A percentile compares a stretch with the other conserved stretches of the same genome.
phyloP scores from a whole-genome alignment of 2,888 invertebrate species.

The Steinernema carpocapsae region DNA sequence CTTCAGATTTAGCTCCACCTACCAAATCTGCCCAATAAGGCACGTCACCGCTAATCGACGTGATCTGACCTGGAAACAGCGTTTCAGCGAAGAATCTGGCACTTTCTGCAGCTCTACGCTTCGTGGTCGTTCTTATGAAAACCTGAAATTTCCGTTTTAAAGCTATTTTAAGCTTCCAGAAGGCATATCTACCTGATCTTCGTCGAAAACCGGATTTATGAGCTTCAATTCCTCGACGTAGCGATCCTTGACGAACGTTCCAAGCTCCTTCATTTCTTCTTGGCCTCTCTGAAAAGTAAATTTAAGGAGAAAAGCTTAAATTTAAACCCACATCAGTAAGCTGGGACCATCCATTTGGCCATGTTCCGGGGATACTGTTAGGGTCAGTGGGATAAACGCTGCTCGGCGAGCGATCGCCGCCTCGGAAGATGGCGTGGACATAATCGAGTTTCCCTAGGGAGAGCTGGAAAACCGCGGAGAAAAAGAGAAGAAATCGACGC shows the following conservation, averaged over 20 bases:
- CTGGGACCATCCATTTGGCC: slow-evolving; percentile 16
- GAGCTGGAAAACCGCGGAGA: not conserved
- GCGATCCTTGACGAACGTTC: not conserved
- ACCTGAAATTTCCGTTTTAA: not conserved
- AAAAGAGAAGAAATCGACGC: not conserved
- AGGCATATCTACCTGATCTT: not conserved
- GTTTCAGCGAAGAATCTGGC: slow-evolving; percentile 7
- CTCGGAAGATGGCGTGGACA: not conserved
- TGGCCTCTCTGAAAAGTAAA: not conserved
- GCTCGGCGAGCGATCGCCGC: not conserved
- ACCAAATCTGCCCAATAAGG: slow-evolving; percentile 15
- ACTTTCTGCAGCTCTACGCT: not conserved
- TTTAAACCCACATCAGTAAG: not conserved
- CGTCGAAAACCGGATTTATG: not conserved
- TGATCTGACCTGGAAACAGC: not conserved
- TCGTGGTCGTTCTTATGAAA: not conserved
- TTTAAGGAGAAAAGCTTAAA: not conserved
- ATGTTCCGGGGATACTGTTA: not conserved
- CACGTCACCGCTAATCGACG: not conserved
- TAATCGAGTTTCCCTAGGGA: not conserved
- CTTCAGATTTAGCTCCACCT: not conserved
- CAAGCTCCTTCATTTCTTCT: not conserved
- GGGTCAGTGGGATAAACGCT: slow-evolving; percentile 16
- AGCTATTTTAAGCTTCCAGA: not conserved
- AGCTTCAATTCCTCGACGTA: not conserved